phyloP scores from a whole-genome alignment of 2,888 invertebrate species.

The Drosophila longiperda region DNA sequence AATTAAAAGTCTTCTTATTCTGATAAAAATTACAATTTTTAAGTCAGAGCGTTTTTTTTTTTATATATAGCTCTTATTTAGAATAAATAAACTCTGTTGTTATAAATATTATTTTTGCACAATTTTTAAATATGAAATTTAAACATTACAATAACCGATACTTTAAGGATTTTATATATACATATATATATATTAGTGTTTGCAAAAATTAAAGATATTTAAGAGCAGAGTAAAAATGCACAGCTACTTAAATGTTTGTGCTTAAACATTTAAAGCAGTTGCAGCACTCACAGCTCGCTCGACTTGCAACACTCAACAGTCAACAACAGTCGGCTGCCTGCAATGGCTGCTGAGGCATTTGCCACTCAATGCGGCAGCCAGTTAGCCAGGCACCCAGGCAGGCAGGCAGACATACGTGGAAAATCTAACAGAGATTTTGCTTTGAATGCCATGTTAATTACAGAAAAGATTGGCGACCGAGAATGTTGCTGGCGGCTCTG shows the following conservation, averaged over 20 bases:
- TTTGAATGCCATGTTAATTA: slow-evolving; percentile 80
- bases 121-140: not conserved
- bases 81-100: not conserved
- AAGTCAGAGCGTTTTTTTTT: not conserved
- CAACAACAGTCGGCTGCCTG: slow-evolving; percentile 9
- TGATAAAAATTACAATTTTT: not conserved
- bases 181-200: not conserved
- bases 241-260: slow-evolving; percentile 26
- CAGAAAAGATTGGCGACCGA: slow-evolving; percentile 36
- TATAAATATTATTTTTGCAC: not conserved
- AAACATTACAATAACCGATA: not conserved
- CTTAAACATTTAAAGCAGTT: slow-evolving; percentile 28
- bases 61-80: not conserved
- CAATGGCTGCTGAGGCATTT: slow-evolving; percentile 25
- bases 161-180: not conserved
- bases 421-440: slow-evolving; percentile 60
- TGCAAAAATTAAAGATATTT: not conserved
- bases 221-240: not conserved
- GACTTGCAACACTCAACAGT: slow-evolving; percentile 17
- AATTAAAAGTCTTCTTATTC: not conserved
- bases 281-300: slow-evolving; percentile 9
- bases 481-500: slow-evolving; percentile 4
- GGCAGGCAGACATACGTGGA: slow-evolving; percentile 36
- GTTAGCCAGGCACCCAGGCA: not conserved
- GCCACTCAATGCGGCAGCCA: slow-evolving; percentile 30